Evolutionary conservation across 2,113 vertebrate species (phyloP), one percentile per base, ranked within the genome.

Genomic region (Daubentonia madagascariensis): DNA sequence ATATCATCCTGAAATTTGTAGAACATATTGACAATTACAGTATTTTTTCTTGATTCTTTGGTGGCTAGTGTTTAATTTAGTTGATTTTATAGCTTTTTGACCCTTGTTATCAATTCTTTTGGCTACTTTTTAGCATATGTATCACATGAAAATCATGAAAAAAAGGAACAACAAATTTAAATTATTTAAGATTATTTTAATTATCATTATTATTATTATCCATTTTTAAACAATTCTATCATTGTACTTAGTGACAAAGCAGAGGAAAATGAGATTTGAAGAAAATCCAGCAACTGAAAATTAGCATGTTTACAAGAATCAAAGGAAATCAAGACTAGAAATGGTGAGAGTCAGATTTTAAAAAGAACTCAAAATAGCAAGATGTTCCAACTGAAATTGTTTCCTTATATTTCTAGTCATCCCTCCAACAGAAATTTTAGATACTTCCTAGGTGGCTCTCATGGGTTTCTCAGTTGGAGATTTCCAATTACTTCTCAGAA

Each of bases 401-500:
- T 59, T 57, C 30, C 5, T 91, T 18, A 45, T 87, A 17, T 78
- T 45, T 92, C 28, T 88, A 6, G 20, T 25, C 20, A 78, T 73
- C 8, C 0, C 14, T 96, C 45, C 14, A 95, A 35, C 2, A 78
- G 37, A 70, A 86, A 85, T 32, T 6, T 85, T 67, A 54, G 28
- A 2, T 65, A n/a, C 54, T 48, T 80, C 4, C 35, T 76, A 20
- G 23, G 16, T 40, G 48, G 2, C 6, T 83, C 8, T 67, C 73
- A 8, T 43, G 16, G 16, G 18, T 67, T 89, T 91, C 63, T 91
- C 45, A 70, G 37, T 10, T 94, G 35, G 45, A 75, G 35, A 79
- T 90, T 96, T 90, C 57, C 30, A 90, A 43, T 90, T 84, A 73
- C 52, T 54, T 68, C 92, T 86, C 6, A 83, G 52, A 94, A 43